Conservation (phyloP, 2,797 vertebrate genomes). For the Thaleichthys pacificus region DNA sequence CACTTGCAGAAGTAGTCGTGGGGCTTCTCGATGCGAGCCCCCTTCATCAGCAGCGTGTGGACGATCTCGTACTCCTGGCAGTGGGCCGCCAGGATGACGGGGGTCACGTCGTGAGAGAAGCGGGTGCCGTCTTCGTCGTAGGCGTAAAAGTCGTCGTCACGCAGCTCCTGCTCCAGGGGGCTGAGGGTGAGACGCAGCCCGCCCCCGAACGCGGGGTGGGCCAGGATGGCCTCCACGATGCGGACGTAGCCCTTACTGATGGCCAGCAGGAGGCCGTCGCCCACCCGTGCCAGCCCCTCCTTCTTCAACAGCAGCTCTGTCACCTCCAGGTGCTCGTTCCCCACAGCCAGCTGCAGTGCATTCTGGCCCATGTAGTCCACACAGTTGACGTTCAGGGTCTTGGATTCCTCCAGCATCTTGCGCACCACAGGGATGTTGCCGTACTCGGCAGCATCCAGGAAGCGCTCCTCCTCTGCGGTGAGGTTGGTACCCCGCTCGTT, state of each 20-base stretch:
- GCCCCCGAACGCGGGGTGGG: slow-evolving; percentile 79
- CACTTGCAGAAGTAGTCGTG: slow-evolving; percentile 87
- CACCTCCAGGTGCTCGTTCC: slow-evolving; percentile 84
- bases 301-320: slow-evolving; percentile 83
- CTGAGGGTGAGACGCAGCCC: slow-evolving; percentile 80
- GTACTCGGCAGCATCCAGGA: slow-evolving; percentile 82
- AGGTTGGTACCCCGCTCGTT: slow-evolving; percentile 82
- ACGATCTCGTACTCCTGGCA: slow-evolving; percentile 86
- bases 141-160: slow-evolving; percentile 81
- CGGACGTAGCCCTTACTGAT: slow-evolving; percentile 86
- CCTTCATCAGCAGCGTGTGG: slow-evolving; percentile 81
- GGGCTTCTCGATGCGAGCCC: slow-evolving; percentile 80
- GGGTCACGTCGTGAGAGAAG: slow-evolving; percentile 83
- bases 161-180: slow-evolving; percentile 79
- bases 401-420: slow-evolving; percentile 86
- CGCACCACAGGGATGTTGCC: slow-evolving; percentile 85
- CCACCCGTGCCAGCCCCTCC: slow-evolving; percentile 81
- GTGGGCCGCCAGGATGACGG: slow-evolving; percentile 83
- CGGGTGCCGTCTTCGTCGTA: slow-evolving; percentile 80
- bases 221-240: slow-evolving; percentile 84
- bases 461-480: slow-evolving; percentile 80
- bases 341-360: slow-evolving; percentile 79
- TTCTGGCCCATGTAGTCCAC: slow-evolving; percentile 88
- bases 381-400: slow-evolving; percentile 84
- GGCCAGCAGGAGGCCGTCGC: slow-evolving; percentile 80